Base-by-base conservation (phyloP, 2,888 invertebrate genomes). In the Gandaritis pyraliata region DNA sequence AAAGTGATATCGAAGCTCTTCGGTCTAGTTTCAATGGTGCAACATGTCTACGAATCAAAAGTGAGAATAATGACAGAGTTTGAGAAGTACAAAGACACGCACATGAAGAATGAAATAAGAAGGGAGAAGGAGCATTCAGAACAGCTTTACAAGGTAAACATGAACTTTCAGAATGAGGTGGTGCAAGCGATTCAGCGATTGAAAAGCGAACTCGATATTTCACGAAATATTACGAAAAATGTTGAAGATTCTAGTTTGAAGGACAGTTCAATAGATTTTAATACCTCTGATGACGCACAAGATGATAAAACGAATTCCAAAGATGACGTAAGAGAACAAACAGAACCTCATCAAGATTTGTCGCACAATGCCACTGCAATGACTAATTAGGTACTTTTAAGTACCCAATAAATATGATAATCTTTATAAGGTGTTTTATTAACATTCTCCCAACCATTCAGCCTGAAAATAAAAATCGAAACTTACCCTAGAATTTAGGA, bases 161-260 rank as follows among this genome's bases (percentile, higher is more conserved):
- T 92, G 87, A 90, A 85, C 74, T 92, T 90, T 58, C 92, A 92
- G 68, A 88, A 83, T 43, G 91, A 92, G 73, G 89, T 91, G 0
- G 83, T 92, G 12, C 90, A 91, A 72, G 82, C 90, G 0, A 85
- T 92, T 60, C 91, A 92, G 62, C 80, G 88, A 45, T 65, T 92
- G 61, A 89, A 88, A 69, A 90, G 87, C 70, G 92, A 92, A 66
- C 66, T 91, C 13, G 91, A 91, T 75, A 82, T 91, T 53, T 78
- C 86, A 16, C 83, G 87, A 58, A 84, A 83, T 68, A 75, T 83
- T 15, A 69, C 76, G 12, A 78, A 76, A 48, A 80, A 82, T 65
- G 47, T 80, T 15, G 79, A 82, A 69, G 81, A 84, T 38, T 68
- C 70, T 48, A 59, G 36, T 45, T 2, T 43, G 5, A 86, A 80